A percentile compares a stretch with the other conserved stretches of the same genome.
These are phyloP conservation scores for Chloebia gouldiae DNA, from an alignment of 2,113 vertebrate genomes.

Conservation along the genomic window DNA sequence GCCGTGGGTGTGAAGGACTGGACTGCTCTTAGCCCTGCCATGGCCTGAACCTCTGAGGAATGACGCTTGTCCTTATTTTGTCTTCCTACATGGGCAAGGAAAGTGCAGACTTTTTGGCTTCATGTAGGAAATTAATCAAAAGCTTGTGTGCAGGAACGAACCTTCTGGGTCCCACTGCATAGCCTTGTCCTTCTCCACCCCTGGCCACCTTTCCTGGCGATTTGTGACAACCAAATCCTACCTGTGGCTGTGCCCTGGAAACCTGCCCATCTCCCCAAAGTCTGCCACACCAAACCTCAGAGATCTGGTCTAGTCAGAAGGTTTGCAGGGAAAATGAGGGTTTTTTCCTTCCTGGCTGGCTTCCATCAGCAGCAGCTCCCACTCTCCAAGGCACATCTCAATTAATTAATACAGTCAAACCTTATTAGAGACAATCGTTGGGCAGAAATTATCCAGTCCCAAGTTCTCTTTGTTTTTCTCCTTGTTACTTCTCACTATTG, in stretches of 20 bases:
- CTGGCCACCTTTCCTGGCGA: neutral
- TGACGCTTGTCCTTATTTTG: neutral
- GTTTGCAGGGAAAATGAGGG: slow-evolving; percentile 50
- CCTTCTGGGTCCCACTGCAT: neutral
- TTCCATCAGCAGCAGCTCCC: slow-evolving; percentile 46
- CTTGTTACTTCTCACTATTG: neutral
- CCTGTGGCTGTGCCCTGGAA: neutral
- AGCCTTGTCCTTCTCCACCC: neutral
- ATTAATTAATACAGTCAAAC: slow-evolving; percentile 67
- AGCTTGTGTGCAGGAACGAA: neutral
- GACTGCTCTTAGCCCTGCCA: neutral
- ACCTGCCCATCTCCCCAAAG: neutral
- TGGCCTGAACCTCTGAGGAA: neutral
- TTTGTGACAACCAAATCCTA: neutral
- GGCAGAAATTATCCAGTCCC: slow-evolving; percentile 3
- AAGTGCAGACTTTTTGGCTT: neutral
- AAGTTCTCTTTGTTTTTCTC: neutral
- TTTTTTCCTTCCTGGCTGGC: slow-evolving; percentile 15
- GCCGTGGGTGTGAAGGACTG: neutral
- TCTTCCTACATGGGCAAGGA: neutral
- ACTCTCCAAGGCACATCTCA: slow-evolving; percentile 60
- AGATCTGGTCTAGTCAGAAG: slow-evolving; percentile 3
- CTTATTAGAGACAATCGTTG: slow-evolving; percentile 50
- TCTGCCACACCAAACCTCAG: neutral
- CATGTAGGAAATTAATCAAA: neutral